Evolutionary conservation across 2,888 invertebrate genomes (phyloP).

Genomic region (Alloplasta piceator): DNA sequence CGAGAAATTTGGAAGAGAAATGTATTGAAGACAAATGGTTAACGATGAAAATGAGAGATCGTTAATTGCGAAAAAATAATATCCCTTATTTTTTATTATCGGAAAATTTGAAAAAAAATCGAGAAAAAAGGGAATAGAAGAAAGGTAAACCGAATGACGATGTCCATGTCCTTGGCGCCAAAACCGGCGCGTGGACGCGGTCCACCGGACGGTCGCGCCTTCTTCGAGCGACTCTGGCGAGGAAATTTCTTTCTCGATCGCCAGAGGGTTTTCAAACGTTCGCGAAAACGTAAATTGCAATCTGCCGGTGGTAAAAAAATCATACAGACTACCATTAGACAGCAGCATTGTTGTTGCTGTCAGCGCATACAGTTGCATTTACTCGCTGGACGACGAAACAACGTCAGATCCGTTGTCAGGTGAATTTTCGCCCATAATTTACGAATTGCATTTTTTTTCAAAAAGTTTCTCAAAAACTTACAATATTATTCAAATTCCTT

Average conservation of each 20-base stretch:
- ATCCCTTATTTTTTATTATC: too few relatives aligned
- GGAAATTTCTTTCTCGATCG: conserved; percentile 85
- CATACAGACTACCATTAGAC: conserved; percentile 47
- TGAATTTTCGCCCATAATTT: conserved; percentile 68
- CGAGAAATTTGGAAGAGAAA: conserved; percentile 17
- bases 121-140: not conserved
- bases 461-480: too few relatives aligned
- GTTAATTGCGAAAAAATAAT: not conserved
- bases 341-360: conserved; percentile 79
- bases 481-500: too few relatives aligned
- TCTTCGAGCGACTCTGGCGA: conserved; percentile 90
- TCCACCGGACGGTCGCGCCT: conserved; percentile 86
- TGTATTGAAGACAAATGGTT: conserved; percentile 19
- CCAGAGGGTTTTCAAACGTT: conserved; percentile 77
- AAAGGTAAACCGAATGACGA: conserved; percentile 71
- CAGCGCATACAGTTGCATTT: conserved; percentile 80
- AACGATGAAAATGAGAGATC: not conserved
- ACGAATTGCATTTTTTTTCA: not conserved
- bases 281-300: conserved; percentile 78
- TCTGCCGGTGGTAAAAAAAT: conserved; percentile 75
- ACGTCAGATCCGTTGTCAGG: conserved; percentile 81
- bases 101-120: conserved; percentile 13
- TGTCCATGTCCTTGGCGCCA: conserved; percentile 83
- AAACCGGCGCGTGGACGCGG: conserved; percentile 81
- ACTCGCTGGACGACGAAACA: conserved; percentile 79